Evolutionary conservation across 2,797 vertebrate species (phyloP).

Genomic region (Enteromius trimaculatus): DNA sequence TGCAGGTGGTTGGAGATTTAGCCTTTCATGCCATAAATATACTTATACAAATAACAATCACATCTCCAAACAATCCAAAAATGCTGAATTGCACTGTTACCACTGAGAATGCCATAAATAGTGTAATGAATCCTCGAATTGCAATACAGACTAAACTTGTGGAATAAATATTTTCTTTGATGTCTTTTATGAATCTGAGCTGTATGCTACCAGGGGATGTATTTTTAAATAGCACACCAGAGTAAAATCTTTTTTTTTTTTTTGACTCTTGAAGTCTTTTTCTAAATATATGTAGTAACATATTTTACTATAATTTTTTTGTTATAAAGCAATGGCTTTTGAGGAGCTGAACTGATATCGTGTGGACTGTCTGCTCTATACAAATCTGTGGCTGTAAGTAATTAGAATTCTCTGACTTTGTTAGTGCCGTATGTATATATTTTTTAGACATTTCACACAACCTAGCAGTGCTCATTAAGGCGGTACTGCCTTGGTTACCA

Average conservation of each 20-base stretch:
- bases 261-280: not conserved
- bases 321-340: constrained; percentile 16
- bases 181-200: not conserved
- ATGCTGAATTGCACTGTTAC: not conserved
- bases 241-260: not conserved
- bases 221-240: not conserved
- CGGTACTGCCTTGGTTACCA: not conserved
- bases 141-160: not conserved
- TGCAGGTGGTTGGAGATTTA: constrained; percentile 57
- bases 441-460: not conserved
- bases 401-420: not conserved
- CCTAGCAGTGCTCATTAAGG: not conserved
- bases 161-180: not conserved
- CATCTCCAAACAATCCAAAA: not conserved
- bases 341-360: constrained; percentile 2
- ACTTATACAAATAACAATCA: not conserved
- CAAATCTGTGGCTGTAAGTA: constrained; percentile 26
- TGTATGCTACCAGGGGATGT: not conserved
- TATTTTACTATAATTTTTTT: not conserved
- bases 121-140: constrained; percentile 5
- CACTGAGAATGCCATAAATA: not conserved
- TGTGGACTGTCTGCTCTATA: not conserved
- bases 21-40: constrained; percentile 19
- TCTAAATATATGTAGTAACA: not conserved
- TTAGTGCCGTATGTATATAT: no score